Conservation (phyloP, 1,140 invertebrate species). For the Drosophila orosa region DNA sequence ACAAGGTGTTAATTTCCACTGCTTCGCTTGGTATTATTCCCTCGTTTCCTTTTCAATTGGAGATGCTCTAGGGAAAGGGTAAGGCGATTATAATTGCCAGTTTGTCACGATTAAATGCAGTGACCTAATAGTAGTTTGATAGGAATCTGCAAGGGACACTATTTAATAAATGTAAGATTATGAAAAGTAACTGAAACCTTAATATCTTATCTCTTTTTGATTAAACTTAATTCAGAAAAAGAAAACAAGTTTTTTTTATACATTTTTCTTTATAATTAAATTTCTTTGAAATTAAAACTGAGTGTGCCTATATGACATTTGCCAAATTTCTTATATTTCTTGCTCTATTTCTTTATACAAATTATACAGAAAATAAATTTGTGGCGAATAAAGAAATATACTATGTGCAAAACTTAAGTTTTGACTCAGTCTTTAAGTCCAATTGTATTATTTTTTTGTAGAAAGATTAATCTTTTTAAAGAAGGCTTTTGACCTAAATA, state of each 20-base stretch:
- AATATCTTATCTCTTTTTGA: not conserved
- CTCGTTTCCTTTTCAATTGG: slow-evolving; percentile 10
- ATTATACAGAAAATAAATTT: not conserved
- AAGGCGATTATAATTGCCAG: not conserved
- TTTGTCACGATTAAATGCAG: not conserved
- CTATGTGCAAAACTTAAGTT: not conserved
- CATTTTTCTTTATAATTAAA: not conserved
- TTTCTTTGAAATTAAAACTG: not conserved
- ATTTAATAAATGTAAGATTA: not conserved
- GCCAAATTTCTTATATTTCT: not conserved
- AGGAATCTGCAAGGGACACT: not conserved
- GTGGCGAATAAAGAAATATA: not conserved
- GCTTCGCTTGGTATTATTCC: slow-evolving; percentile 24
- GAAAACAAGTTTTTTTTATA: too few species aligned
- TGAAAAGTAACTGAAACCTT: not conserved
- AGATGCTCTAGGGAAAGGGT: slow-evolving; percentile 13
- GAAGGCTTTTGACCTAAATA: not conserved
- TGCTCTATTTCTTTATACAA: too few species aligned
- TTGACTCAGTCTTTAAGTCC: not conserved
- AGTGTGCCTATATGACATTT: not conserved
- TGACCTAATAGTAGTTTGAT: not conserved
- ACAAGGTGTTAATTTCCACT: slow-evolving; percentile 77
- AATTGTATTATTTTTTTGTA: not conserved
- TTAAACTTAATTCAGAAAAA: not conserved
- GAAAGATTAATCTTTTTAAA: not conserved